These are phyloP conservation scores for Stenodema calcarata DNA, from an alignment of 2,888 invertebrate genomes.

Conservation along the genomic window DNA sequence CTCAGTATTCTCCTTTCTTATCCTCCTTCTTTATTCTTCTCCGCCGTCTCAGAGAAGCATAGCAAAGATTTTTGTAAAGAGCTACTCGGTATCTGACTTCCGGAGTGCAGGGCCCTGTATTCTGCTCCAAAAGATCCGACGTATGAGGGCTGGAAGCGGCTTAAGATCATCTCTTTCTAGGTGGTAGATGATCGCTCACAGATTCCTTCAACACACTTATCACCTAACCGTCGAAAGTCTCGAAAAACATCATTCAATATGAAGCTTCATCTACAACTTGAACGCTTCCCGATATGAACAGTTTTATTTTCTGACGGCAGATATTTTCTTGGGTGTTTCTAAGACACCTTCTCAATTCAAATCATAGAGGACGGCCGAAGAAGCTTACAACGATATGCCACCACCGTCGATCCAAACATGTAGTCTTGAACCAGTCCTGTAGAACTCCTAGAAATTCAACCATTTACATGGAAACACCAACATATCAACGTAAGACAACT, in stretches of 20 bases:
- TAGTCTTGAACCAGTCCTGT: no score
- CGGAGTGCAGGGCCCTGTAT: background rate
- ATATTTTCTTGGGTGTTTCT: no score
- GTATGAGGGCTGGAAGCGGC: background rate
- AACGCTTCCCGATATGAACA: no score
- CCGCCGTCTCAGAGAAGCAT: background rate
- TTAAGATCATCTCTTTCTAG: background rate
- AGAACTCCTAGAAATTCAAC: no score
- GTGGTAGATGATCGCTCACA: background rate
- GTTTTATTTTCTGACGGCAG: no score
- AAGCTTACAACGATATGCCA: no score
- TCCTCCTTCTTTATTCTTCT: background rate
- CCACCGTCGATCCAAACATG: no score
- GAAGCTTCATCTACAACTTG: background rate
- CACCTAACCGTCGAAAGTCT: background rate
- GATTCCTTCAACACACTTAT: background rate
- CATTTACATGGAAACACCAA: no score
- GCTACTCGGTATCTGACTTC: background rate
- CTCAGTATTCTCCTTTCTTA: background rate
- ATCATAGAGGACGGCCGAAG: no score
- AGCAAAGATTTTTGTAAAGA: background rate
- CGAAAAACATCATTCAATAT: background rate
- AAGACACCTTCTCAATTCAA: no score
- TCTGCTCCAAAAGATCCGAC: background rate
- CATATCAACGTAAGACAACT: no score